These are phyloP conservation scores for Xenopus petersii DNA, from an alignment of 2,797 vertebrate species.

Conservation along the genomic window DNA sequence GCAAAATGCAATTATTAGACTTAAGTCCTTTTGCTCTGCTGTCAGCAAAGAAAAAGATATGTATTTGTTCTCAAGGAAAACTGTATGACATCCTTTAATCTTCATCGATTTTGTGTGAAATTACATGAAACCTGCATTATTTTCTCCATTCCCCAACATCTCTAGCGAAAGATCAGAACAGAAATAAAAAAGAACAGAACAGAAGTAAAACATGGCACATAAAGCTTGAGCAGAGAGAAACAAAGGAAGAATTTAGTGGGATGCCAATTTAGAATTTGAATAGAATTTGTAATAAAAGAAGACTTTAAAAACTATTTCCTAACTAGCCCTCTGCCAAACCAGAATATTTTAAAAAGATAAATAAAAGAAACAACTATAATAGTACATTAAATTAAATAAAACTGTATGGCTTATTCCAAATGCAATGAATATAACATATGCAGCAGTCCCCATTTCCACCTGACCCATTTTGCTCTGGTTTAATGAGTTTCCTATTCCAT, in stretches of 20 bases:
- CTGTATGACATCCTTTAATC: constrained; percentile 16
- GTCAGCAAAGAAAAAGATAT: constrained; percentile 6
- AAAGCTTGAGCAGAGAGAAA: not conserved
- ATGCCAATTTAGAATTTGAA: no score
- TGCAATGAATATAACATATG: no score
- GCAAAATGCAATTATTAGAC: constrained; percentile 1
- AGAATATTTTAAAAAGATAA: no score
- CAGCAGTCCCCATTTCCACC: no score
- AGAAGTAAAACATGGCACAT: not conserved
- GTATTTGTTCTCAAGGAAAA: constrained; percentile 17
- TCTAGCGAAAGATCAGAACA: constrained; percentile 1
- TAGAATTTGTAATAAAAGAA: no score
- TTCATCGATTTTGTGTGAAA: constrained; percentile 20
- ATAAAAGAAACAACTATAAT: no score
- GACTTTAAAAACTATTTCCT: no score
- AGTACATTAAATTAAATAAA: no score
- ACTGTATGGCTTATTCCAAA: no score
- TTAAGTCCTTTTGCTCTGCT: not conserved
- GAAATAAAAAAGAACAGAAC: not conserved
- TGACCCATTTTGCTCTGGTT: no score
- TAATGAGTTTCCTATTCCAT: no score
- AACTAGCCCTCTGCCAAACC: no score
- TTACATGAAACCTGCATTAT: constrained; percentile 10
- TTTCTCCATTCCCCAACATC: not conserved
- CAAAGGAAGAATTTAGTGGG: not conserved